Percentiles rank a stretch among this genome's conserved stretches.
Conservation (phyloP, 2,113 vertebrate genomes). For the Phrynocephalus versicolor region DNA sequence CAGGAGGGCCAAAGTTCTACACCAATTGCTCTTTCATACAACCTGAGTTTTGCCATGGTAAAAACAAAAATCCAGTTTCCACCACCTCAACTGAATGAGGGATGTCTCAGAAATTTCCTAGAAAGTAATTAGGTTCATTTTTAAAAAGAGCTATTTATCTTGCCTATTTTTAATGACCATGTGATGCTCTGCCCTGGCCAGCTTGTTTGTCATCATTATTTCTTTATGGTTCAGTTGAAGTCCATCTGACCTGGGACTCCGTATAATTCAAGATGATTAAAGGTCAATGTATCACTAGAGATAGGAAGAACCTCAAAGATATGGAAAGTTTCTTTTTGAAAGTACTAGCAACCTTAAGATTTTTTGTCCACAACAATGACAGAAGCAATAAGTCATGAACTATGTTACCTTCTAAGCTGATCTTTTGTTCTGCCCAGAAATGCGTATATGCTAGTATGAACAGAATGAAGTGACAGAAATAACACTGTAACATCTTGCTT, state of each 20-base stretch:
- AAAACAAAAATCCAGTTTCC: no score
- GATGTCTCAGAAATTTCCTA: no score
- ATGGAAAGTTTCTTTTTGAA: neutral
- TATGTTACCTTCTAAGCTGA: neutral
- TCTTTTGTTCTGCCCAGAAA: neutral
- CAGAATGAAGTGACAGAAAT: neutral
- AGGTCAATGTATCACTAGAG: neutral
- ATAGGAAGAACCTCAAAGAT: neutral
- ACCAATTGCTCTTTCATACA: no score
- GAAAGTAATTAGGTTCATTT: no score
- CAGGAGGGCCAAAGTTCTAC: no score
- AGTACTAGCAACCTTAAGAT: neutral
- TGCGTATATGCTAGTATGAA: neutral
- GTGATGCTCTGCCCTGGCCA: neutral
- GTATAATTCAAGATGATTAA: neutral
- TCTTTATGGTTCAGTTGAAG: neutral
- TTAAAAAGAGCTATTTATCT: no score
- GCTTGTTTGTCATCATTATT: neutral
- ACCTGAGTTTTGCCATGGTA: no score
- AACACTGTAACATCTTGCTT: neutral
- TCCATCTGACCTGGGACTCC: neutral
- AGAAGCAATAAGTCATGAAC: neutral
- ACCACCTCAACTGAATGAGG: no score
- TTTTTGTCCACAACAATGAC: neutral
- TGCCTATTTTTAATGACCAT: neutral